phyloP scores from a whole-genome alignment of 1,140 invertebrate genomes.

The Leptinotarsa defecta region DNA sequence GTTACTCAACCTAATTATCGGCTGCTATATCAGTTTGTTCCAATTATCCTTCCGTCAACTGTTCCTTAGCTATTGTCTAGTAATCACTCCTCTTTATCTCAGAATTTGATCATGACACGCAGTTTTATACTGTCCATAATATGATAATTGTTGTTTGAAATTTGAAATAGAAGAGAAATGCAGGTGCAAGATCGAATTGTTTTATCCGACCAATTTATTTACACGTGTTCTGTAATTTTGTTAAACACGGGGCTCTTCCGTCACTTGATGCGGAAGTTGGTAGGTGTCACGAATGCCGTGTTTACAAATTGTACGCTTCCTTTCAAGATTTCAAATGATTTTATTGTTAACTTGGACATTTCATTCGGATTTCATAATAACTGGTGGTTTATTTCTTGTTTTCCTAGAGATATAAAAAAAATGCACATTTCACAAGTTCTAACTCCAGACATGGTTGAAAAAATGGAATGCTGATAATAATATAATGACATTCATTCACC shows the following conservation, averaged over 20 bases:
- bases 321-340: slow-evolving; percentile 14
- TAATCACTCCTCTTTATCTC: slow-evolving; percentile 9
- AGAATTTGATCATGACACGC: slow-evolving; percentile 9
- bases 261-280: slow-evolving; percentile 39
- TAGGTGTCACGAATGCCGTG: slow-evolving; percentile 45
- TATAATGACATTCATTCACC: no score
- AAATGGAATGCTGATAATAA: no score
- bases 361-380: no score
- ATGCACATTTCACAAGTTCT: no score
- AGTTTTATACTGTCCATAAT: slow-evolving; percentile 12
- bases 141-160: slow-evolving; percentile 18
- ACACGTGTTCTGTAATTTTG: slow-evolving; percentile 35
- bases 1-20: not conserved
- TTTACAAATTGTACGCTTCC: slow-evolving; percentile 45
- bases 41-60: not conserved
- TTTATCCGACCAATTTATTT: slow-evolving; percentile 25
- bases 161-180: slow-evolving; percentile 16
- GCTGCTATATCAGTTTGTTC: not conserved
- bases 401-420: no score
- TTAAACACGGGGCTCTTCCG: slow-evolving; percentile 11
- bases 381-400: no score
- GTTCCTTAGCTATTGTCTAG: not conserved
- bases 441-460: no score
- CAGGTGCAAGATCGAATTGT: slow-evolving; percentile 11
- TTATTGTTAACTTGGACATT: not conserved